Percentiles rank a stretch among this genome's conserved stretches.
Conservation (phyloP, 2,797 vertebrate species). For the Helicolenus hilgendorfi region DNA sequence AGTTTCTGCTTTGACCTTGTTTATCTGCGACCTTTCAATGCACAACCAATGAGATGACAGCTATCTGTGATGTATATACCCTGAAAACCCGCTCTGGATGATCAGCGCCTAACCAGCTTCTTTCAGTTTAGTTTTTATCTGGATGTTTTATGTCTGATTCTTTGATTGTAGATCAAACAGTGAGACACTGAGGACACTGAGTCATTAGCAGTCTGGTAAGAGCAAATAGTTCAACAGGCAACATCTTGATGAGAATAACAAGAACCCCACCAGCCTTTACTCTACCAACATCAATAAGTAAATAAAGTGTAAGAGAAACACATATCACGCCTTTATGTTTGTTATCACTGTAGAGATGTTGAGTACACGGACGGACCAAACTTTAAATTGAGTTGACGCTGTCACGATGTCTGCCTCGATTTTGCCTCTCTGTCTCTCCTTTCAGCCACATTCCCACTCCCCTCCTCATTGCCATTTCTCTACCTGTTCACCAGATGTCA, state of each 20-base stretch:
- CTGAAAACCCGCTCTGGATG: not conserved
- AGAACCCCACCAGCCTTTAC: not conserved
- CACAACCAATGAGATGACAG: not conserved
- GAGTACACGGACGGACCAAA: not conserved
- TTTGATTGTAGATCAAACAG: not conserved
- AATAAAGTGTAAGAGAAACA: not conserved
- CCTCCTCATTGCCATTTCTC: not conserved
- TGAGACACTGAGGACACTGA: not conserved
- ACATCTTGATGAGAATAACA: not conserved
- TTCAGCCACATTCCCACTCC: no score
- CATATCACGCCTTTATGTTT: not conserved
- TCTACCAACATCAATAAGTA: fast-evolving
- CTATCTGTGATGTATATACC: not conserved
- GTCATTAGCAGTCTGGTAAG: not conserved
- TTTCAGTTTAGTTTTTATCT: not conserved
- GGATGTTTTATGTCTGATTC: not conserved
- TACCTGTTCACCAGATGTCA: not conserved
- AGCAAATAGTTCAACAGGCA: not conserved
- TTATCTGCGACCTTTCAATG: not conserved
- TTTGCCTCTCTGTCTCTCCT: no score
- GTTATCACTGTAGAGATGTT: not conserved
- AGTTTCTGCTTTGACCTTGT: not conserved
- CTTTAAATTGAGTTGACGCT: not conserved
- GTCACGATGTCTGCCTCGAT: not conserved
- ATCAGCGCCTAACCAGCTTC: not conserved